Evolutionary conservation across 2,888 invertebrate species (phyloP), one percentile per base, ranked within the genome.

Genomic region (Heliconius erato): DNA sequence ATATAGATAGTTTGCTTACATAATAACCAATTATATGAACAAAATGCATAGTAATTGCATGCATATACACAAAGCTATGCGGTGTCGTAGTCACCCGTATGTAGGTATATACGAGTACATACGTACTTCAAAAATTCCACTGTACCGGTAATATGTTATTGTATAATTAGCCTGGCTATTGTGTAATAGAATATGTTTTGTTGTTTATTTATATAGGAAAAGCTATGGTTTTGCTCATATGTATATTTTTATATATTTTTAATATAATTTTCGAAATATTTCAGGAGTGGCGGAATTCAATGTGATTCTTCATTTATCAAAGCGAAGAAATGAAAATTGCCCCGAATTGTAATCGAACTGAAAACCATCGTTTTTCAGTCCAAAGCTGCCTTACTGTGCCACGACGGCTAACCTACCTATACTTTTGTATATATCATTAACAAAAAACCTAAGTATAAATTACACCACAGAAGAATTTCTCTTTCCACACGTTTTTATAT

Each of bases 81-180:
- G 71, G 67, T 65, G 78, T 78, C 78, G 78, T 65, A 81, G 74
- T 65, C 67, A 54, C 82, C 82, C 82, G 82, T 76, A 82, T 82
- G 28, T 63, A 65, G 11, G 28, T 71, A 23, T 68, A 65, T 63
- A 54, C 19, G 23, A 54, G 28, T 77, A 54, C 63, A 40, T 65
- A 76, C 19, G 19, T 76, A 40, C 67, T 67, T 32, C 12, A 49
- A 44, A 78, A 44, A 23, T 68, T 65, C 78, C 68, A 32, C 28
- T 67, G 14, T 67, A 32, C 77, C 49, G 67, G 28, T 65, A n/a
- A n/a, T 63, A 63, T n/a, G 63, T 63, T n/a, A 23, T 54, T 65
- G 5, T 59, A 54, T n/a, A 26, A 68, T 12, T 67, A 23, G 44
- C 16, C 11, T 26, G 28, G n/a, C 16, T 7, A 49, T 78, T 78